Base-by-base conservation (phyloP, 2,888 invertebrate species). In the Molanna angustata region DNA sequence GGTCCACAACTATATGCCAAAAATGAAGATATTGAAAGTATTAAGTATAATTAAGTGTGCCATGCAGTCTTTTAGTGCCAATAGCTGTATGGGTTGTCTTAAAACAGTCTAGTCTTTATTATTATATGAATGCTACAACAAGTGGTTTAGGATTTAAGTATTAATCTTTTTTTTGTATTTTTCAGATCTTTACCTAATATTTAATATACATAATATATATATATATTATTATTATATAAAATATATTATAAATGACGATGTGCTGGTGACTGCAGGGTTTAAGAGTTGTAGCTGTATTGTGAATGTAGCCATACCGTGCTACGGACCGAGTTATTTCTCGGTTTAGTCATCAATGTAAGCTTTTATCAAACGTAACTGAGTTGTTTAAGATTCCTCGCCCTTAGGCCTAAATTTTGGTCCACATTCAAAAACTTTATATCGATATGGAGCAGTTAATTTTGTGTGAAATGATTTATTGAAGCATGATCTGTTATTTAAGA, bases 71-170 rank as follows among this genome's bases (percentile, higher is more conserved):
- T 67, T 71, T 76, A 77, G 77, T 77, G 77, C 76, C 77, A 77
- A 76, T 77, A 76, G 76, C 77, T 77, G 77, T 76, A 72, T 58
- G 49, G 50, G 62, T 57, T 59, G 54, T 69, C 68, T 65, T 69
- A 70, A 71, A 73, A 73, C 73, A 75, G 73, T 77, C 77, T 77
- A 77, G 77, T 77, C 77, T 76, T 47, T 75, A 77, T 75, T 76
- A 76, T 76, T 76, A 76, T 76, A 75, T 74, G 76, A 76, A 44
- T 47, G 50, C 57, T 60, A 54, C 54, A 53, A 51, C 35, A 60
- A 55, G 60, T 60, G 60, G 60, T 56, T 58, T 60, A 58, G 57
- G 42, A 45, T 20, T 40, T 55, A 58, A 60, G 56, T 57, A 58
- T 58, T 60, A 55, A 60, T 58, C 51, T 55, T 57, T 59, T 59